Conservation (phyloP, 1,140 invertebrate genomes). For the Odontomachus brunneus region DNA sequence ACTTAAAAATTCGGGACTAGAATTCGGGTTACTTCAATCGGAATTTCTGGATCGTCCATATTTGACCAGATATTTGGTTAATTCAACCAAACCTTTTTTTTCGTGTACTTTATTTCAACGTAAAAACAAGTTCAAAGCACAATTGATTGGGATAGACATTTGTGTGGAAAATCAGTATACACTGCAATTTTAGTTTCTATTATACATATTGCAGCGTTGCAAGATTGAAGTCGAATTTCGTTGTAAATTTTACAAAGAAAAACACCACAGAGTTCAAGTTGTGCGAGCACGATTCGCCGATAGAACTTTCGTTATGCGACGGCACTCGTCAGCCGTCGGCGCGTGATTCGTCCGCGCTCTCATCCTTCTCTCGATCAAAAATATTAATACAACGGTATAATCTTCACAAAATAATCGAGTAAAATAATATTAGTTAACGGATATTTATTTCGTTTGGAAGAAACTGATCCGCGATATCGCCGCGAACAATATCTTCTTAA, state of each 20-base stretch:
- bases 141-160: not conserved
- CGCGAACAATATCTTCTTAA: slow-evolving; percentile 8
- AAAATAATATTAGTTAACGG: not conserved
- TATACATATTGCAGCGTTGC: not conserved
- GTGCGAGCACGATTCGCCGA: not conserved
- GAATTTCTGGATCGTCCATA: no score
- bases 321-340: slow-evolving; percentile 76
- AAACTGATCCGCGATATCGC: not conserved
- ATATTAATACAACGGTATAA: not conserved
- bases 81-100: no score
- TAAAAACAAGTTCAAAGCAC: not conserved
- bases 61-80: no score
- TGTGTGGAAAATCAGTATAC: not conserved
- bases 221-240: not conserved
- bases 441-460: not conserved
- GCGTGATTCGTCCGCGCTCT: slow-evolving; percentile 34
- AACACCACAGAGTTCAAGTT: not conserved
- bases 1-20: no score
- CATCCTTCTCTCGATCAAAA: not conserved
- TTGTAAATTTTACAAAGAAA: not conserved
- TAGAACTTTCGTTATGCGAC: slow-evolving; percentile 66
- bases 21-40: no score
- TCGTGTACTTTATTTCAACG: not conserved
- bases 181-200: not conserved
- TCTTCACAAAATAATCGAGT: not conserved